Percentiles rank a stretch among this genome's conserved stretches.
Conservation (phyloP, 2,797 vertebrate genomes). For the Ataeniobius toweri region DNA sequence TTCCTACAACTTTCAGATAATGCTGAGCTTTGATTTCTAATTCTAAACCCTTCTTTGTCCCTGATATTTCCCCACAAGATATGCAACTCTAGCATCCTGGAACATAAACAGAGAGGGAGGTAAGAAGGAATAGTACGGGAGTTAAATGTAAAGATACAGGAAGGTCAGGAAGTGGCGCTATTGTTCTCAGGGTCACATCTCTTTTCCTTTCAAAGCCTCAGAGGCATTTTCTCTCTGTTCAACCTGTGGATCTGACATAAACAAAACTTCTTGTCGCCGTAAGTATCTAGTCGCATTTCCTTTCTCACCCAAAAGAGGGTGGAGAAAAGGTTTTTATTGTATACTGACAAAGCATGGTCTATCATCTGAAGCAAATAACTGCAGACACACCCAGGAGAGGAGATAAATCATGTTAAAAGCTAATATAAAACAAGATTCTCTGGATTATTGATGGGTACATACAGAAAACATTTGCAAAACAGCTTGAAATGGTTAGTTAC, state of each 20-base stretch:
- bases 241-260: conserved; percentile 58
- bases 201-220: conserved; percentile 72
- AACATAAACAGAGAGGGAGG: conserved; percentile 38
- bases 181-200: conserved; percentile 79
- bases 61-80: conserved; percentile 53
- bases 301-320: conserved; percentile 17
- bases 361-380: conserved; percentile 9
- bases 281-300: conserved; percentile 60
- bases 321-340: conserved; percentile 20
- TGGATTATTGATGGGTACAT: background rate
- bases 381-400: background rate
- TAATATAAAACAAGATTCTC: conserved; percentile 17
- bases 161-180: conserved; percentile 76
- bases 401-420: background rate
- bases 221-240: conserved; percentile 53
- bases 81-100: conserved; percentile 57
- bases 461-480: background rate
- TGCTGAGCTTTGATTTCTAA: conserved; percentile 56
- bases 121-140: conserved; percentile 37
- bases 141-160: conserved; percentile 52
- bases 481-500: conserved; percentile 16
- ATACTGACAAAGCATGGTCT: conserved; percentile 33
- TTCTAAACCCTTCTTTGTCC: conserved; percentile 36
- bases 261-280: conserved; percentile 47
- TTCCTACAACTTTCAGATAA: conserved; percentile 25